Base-by-base conservation (phyloP, 2,797 vertebrate species). In the Syngnathus rostellatus region DNA sequence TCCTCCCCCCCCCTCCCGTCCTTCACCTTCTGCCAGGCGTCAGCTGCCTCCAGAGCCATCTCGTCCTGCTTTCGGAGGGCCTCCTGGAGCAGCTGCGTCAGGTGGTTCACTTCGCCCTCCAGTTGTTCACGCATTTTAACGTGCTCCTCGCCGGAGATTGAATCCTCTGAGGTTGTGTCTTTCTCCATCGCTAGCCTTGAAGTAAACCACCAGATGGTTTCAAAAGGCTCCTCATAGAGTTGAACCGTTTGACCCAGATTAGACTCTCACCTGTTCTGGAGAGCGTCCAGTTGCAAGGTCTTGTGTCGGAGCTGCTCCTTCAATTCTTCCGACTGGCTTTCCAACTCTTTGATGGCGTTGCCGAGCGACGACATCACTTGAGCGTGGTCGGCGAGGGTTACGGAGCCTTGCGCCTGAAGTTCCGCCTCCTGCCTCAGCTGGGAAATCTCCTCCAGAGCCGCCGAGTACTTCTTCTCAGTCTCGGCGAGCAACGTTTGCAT, bases 11-110 rank as follows among this genome's bases (percentile, higher is more conserved):
- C 38, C 19, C 85, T 31, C 31, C 31, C 31, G 31, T 31, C 31
- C 31, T 31, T 86, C 71, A 94, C 88, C 78, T 95, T 94, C 77
- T 93, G 94, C 92, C 91, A 92, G 1, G 93, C 87, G 2, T 94
- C 91, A 5, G 89, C 85, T 19, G 87, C 90, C 77, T 96, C 94
- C 48, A 90, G 83, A 21, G 93, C 92, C 86, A 94, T 84, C 66
- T 92, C 94, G 40, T 97, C 96, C 83, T 92, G 95, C 77, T 97
- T 96, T 77, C 91, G 89, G 21, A 93, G 80, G 0, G 94, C 90
- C 51, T 93, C 93, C 81, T 94, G 94, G 74, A 98, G 87, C 70
- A 94, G 94, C 38, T 89, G 89, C 9, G 93, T 93, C 77, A 97
- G 81, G 62, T 82, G 81, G 68, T 68, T 91, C 72, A 93, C 89